Percentiles rank a stretch among this genome's conserved stretches.
Conservation (phyloP, 1,140 invertebrate species). For the Rhynchophorus ferrugineus region DNA sequence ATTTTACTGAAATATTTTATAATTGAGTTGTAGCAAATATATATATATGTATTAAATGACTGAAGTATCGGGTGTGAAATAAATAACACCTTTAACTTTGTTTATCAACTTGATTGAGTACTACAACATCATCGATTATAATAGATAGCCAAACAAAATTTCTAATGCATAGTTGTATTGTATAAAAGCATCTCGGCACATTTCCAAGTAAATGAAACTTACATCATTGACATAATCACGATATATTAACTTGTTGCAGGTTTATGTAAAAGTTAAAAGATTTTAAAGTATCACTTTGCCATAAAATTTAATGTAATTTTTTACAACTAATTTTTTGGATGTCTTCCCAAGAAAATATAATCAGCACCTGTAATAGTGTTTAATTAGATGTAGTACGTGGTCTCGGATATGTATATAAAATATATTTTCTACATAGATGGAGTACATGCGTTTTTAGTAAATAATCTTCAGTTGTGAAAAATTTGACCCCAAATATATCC, state of each 20-base stretch:
- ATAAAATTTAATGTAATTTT: not conserved
- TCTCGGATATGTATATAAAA: conserved; percentile 2
- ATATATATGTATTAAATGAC: no score
- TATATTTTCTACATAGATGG: conserved; percentile 4
- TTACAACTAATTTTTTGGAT: not conserved
- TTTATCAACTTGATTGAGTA: not conserved
- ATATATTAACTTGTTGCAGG: conserved; percentile 4
- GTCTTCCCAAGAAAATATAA: not conserved
- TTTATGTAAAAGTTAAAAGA: not conserved
- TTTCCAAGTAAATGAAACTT: not conserved
- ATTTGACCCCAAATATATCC: conserved; percentile 1
- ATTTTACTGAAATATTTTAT: not conserved
- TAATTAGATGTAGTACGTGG: conserved; percentile 1
- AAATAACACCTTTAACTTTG: no score
- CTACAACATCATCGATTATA: not conserved
- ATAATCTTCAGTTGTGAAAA: conserved; percentile 2
- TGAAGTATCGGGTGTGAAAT: no score
- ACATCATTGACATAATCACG: not conserved
- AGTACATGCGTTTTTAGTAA: not conserved
- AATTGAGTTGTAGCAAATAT: not conserved
- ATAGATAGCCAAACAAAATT: not conserved
- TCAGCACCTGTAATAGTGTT: not conserved
- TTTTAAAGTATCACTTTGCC: not conserved
- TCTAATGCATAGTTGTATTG: conserved; percentile 4
- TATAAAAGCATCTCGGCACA: conserved; percentile 1